Evolutionary conservation across 2,888 invertebrate species (phyloP).

Genomic region (Gari tellinella): DNA sequence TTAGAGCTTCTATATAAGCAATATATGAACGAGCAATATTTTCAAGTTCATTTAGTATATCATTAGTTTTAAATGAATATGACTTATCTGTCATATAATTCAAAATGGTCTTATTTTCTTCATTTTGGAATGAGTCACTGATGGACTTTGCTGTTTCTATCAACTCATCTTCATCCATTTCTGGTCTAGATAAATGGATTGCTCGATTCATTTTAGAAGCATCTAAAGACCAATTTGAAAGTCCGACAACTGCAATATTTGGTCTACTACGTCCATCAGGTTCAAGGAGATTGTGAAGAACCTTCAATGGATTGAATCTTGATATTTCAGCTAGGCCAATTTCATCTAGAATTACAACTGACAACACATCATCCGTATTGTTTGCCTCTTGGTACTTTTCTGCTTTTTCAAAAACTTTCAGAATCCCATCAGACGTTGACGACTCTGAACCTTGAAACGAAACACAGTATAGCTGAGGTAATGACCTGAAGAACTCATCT

Average conservation of each 20-base stretch:
- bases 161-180: conserved; percentile 68
- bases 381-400: conserved; percentile 63
- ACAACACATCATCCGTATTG: conserved; percentile 53
- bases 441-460: conserved; percentile 74
- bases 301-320: conserved; percentile 73
- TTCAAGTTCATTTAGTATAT: conserved; percentile 23
- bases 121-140: conserved; percentile 44
- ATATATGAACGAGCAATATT: conserved; percentile 39
- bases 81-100: no score
- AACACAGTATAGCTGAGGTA: conserved; percentile 68
- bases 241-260: conserved; percentile 74
- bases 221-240: conserved; percentile 75
- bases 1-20: conserved; percentile 28
- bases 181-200: conserved; percentile 73
- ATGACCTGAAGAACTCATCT: conserved; percentile 59
- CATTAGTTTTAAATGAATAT: neutral
- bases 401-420: conserved; percentile 73
- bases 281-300: conserved; percentile 72
- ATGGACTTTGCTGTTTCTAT: conserved; percentile 66
- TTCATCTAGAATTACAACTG: conserved; percentile 76
- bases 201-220: conserved; percentile 79
- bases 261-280: conserved; percentile 57
- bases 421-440: conserved; percentile 74
- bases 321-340: conserved; percentile 76
- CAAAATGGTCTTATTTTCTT: neutral